A percentile compares a stretch with the other conserved stretches of the same genome.
These are phyloP conservation scores for Alentia gelatinosa DNA, from an alignment of 2,888 invertebrate species.

Conservation along the genomic window DNA sequence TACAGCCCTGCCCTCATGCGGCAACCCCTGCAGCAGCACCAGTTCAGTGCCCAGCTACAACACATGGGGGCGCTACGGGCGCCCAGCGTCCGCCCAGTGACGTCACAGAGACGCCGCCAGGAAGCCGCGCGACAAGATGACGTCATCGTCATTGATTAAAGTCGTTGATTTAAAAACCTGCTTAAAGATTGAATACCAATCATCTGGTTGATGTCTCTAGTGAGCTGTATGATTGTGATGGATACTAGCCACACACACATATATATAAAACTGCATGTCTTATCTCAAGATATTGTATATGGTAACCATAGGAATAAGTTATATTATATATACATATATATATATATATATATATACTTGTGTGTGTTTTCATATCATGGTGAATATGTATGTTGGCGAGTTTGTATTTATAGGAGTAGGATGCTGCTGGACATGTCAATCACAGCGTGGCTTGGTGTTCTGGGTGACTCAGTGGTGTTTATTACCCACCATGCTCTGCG, in stretches of 20 bases:
- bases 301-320: neutral
- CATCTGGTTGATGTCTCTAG: neutral
- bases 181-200: neutral
- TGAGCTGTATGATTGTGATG: neutral
- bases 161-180: too few relatives aligned
- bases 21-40: neutral
- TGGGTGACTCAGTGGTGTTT: too few relatives aligned
- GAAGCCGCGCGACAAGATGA: neutral
- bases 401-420: too few relatives aligned
- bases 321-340: neutral
- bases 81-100: neutral
- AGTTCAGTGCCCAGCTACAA: conserved; percentile 16
- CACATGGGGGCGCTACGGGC: neutral
- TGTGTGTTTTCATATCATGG: too few relatives aligned
- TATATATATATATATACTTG: neutral
- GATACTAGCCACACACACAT: neutral
- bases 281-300: neutral
- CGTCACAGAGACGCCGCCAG: neutral
- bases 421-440: too few relatives aligned
- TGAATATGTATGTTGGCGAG: too few relatives aligned
- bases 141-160: conserved; percentile 25
- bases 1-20: neutral
- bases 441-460: too few relatives aligned
- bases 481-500: too few relatives aligned
- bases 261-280: neutral